These are phyloP conservation scores for Syngnathus rostellatus DNA, from an alignment of 2,797 vertebrate genomes.

Conservation along the genomic window DNA sequence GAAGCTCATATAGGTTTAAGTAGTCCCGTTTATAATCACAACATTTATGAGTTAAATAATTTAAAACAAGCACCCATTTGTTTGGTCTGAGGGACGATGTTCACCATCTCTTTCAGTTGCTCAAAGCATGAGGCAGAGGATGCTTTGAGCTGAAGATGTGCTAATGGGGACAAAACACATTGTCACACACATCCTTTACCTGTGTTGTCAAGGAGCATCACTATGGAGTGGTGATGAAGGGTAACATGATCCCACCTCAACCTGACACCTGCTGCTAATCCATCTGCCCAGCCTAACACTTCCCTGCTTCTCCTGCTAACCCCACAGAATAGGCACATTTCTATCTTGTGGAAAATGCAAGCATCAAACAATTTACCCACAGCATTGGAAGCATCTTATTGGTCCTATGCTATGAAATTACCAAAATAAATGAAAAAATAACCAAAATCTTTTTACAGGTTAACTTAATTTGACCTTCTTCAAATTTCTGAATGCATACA, in stretches of 20 bases:
- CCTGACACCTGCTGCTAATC: constrained; percentile 7
- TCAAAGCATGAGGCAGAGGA: not conserved
- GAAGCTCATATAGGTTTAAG: not conserved
- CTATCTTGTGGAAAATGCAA: not conserved
- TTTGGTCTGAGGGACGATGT: not conserved
- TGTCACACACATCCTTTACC: constrained; percentile 3
- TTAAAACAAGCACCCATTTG: not conserved
- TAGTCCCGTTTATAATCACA: not conserved
- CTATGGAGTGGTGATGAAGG: not conserved
- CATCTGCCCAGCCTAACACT: not conserved
- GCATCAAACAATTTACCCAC: not conserved
- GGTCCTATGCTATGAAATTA: too few species aligned
- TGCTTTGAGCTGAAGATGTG: too few species aligned
- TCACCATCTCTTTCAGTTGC: not conserved
- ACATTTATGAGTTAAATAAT: not conserved
- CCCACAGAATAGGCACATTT: not conserved
- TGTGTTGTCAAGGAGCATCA: not conserved
- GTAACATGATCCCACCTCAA: constrained; percentile 1
- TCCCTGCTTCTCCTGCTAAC: not conserved
- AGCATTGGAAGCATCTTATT: too few species aligned
- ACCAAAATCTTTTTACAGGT: too few species aligned
- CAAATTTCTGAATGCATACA: too few species aligned
- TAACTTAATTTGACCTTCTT: too few species aligned
- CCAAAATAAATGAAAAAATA: too few species aligned
- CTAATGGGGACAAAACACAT: constrained; percentile 2